Evolutionary conservation across 2,888 invertebrate species (phyloP).

Genomic region (Pristionchus mayeri): DNA sequence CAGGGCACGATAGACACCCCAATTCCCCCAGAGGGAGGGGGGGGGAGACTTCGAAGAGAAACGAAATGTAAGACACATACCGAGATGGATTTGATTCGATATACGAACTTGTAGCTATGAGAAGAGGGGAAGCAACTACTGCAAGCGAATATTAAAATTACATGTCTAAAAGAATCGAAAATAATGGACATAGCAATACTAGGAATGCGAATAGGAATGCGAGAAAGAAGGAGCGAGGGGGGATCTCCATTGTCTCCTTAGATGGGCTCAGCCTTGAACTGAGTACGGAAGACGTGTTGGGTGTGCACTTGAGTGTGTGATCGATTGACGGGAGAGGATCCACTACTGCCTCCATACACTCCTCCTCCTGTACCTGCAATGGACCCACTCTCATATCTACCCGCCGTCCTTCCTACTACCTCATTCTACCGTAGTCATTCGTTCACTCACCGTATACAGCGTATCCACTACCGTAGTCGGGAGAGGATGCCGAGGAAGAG

Average conservation of each 20-base stretch:
- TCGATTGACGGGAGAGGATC: constrained; percentile 41
- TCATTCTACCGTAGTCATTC: background rate
- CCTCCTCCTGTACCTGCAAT: constrained; percentile 33
- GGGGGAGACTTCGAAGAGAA: no score
- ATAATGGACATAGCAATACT: no score
- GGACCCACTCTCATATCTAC: background rate
- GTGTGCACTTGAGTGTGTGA: background rate
- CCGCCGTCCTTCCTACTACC: background rate
- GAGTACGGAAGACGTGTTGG: constrained; percentile 37
- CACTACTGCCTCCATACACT: background rate
- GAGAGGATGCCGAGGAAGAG: constrained; percentile 29
- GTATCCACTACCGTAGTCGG: constrained; percentile 34
- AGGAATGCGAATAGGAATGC: no score
- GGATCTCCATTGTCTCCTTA: no score
- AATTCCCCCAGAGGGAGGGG: background rate
- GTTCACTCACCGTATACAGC: constrained; percentile 18
- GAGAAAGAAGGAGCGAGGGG: no score
- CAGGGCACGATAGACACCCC: constrained; percentile 4
- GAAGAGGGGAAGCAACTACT: background rate
- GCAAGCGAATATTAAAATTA: background rate
- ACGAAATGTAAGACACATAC: constrained; percentile 2
- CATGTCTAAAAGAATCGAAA: no score
- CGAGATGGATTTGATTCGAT: constrained; percentile 12
- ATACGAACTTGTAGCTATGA: background rate
- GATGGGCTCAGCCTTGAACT: constrained; percentile 44